Conservation (phyloP, 2,113 vertebrate genomes). For the Psilopsiagon aymara region DNA sequence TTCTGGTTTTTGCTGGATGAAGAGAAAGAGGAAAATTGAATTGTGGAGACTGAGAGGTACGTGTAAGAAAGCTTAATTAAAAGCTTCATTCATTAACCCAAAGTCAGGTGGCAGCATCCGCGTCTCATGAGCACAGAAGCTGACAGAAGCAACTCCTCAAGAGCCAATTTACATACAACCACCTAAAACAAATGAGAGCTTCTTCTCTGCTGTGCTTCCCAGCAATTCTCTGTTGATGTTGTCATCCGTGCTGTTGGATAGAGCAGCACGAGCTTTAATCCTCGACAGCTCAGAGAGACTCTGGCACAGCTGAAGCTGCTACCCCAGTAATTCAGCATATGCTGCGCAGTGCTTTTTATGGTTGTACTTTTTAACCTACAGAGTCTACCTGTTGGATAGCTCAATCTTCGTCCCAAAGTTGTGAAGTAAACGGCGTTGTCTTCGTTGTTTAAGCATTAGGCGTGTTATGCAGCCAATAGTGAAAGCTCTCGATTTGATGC, state of each 20-base stretch:
- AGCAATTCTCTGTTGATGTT: background rate
- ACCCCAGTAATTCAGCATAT: background rate
- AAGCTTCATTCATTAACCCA: background rate
- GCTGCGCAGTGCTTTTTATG: background rate
- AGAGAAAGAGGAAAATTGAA: background rate
- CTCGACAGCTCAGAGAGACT: background rate
- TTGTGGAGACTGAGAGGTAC: background rate
- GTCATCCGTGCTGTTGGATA: accelerated
- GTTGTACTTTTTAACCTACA: background rate
- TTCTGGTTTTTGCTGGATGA: background rate
- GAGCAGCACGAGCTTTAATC: background rate
- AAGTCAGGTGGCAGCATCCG: background rate
- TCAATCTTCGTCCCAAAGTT: background rate
- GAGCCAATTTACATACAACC: background rate
- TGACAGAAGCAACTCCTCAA: background rate
- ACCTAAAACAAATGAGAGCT: accelerated
- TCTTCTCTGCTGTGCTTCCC: background rate
- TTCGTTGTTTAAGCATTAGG: background rate
- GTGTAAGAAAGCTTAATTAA: conserved; percentile 2
- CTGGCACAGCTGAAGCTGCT: background rate
- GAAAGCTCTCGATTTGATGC: background rate
- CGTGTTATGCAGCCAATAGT: background rate
- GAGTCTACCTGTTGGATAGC: background rate
- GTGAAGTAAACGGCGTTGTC: background rate
- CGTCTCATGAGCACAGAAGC: background rate